phyloP scores from a whole-genome alignment of 2,797 vertebrate species.

The Schizopygopsis pylzovi region DNA sequence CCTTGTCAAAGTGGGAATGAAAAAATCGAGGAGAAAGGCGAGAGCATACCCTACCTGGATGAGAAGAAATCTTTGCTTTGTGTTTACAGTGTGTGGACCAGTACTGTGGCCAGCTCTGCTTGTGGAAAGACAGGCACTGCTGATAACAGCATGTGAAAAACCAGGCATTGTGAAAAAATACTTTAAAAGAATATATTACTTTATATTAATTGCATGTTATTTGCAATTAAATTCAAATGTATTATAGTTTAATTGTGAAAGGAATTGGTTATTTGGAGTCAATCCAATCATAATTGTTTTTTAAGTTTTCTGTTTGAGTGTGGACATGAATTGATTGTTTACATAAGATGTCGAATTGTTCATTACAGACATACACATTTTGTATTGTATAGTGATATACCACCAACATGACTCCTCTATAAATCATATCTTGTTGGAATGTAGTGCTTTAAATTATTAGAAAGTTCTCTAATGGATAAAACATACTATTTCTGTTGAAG shows the following conservation, averaged over 20 bases:
- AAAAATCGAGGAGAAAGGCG: background rate
- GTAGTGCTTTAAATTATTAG: background rate
- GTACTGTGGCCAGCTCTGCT: background rate
- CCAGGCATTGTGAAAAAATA: background rate
- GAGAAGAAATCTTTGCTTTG: slow-evolving; percentile 1
- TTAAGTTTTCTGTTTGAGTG: background rate
- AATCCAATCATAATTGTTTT: background rate
- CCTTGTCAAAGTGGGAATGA: slow-evolving; percentile 55
- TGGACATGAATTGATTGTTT: background rate
- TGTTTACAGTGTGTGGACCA: background rate
- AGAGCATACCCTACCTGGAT: background rate
- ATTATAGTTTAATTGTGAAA: background rate
- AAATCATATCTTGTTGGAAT: background rate
- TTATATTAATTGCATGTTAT: background rate
- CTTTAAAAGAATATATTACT: background rate
- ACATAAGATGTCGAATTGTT: background rate
- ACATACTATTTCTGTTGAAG: too few relatives aligned
- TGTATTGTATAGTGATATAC: background rate
- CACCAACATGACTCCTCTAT: background rate
- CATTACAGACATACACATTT: background rate
- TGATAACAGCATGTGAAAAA: background rate
- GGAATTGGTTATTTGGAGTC: background rate
- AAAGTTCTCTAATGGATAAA: background rate
- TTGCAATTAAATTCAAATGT: background rate
- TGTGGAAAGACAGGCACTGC: background rate